A percentile compares a stretch with the other conserved stretches of the same genome.
These are phyloP conservation scores for Nymphalis c-album DNA, from an alignment of 2,888 invertebrate genomes.

Conservation along the genomic window DNA sequence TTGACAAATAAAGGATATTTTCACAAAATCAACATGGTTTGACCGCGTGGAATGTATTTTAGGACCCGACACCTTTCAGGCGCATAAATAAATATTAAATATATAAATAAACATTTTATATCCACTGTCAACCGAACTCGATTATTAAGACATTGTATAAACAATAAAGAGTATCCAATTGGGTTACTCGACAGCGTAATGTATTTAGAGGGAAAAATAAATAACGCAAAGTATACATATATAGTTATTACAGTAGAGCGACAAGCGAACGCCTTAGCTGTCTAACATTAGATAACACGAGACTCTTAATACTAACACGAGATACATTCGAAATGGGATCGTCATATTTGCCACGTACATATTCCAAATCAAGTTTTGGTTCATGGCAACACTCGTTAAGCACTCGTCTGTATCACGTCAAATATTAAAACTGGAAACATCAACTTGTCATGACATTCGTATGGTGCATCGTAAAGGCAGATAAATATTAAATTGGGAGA, in stretches of 20 bases:
- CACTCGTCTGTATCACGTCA: constrained; percentile 40
- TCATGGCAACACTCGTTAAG: constrained; percentile 28
- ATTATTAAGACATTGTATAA: background rate
- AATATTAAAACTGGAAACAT: constrained; percentile 50
- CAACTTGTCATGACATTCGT: constrained; percentile 53
- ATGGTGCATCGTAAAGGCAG: constrained; percentile 42
- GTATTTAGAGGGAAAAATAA: constrained; percentile 35
- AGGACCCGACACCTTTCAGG: constrained; percentile 80
- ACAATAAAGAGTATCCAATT: constrained; percentile 1
- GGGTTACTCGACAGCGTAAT: constrained; percentile 14
- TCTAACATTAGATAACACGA: constrained; percentile 79
- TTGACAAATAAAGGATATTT: constrained; percentile 30
- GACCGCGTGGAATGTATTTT: constrained; percentile 77
- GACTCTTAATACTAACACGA: constrained; percentile 73
- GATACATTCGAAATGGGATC: constrained; percentile 50
- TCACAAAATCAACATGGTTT: constrained; percentile 72
- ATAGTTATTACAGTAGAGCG: constrained; percentile 58
- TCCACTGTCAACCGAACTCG: constrained; percentile 13
- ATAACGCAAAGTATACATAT: constrained; percentile 47
- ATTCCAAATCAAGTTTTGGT: background rate
- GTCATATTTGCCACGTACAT: constrained; percentile 25
- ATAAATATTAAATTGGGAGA: constrained; percentile 50
- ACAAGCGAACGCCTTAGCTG: constrained; percentile 73
- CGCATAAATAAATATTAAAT: constrained; percentile 55
- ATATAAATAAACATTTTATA: constrained; percentile 9